Evolutionary conservation across 2,797 vertebrate genomes (phyloP), one percentile per base, ranked within the genome.

Genomic region (Aeoliscus strigatus): DNA sequence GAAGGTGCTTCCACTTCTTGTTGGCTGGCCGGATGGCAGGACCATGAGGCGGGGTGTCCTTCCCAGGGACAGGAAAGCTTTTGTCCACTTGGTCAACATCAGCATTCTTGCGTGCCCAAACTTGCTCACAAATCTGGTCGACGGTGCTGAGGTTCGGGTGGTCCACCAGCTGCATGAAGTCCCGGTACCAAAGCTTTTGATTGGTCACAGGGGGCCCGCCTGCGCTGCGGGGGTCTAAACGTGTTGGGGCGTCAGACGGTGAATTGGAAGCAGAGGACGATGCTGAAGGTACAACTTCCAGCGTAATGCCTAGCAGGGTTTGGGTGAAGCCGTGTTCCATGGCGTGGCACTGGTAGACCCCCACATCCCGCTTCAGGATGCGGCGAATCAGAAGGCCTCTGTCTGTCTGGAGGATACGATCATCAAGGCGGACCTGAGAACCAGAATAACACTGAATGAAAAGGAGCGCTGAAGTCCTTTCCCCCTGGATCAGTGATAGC

Each of bases 141-240:
- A 88, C 63, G 0, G 86, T 79, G 58, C 82, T 93, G 29, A 92
- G 70, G 13, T 93, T 91, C 0, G 94, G 93, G 2, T 92, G 93
- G 59, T 98, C 94, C 61, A 97, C 91, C 63, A 98, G 80, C 79
- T 95, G 92, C 83, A 98, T 90, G 73, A 98, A 97, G 86, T 98
- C 94, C 43, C 86, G 86, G 80, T 97, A 98, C 96, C 96, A 98
- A 38, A 94, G 82, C 73, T 92, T 93, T 54, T 84, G 92, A 40
- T 88, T 84, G 8, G 86, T 69, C 45, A 54, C 23, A 2, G 75
- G 27, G 9, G 11, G 60, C 17, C 1, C 72, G 24, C 64, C 48
- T 3, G 66, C 66, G 0, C 77, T 82, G 4, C 82, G 87, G 18
- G 76, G 77, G n/a, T 83, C 81, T 39, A 69, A 38, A 9, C 79